A percentile compares a stretch with the other conserved stretches of the same genome.
These are phyloP conservation scores for Tolmerus cingulatus DNA, from an alignment of 2,888 invertebrate species.

Conservation along the genomic window DNA sequence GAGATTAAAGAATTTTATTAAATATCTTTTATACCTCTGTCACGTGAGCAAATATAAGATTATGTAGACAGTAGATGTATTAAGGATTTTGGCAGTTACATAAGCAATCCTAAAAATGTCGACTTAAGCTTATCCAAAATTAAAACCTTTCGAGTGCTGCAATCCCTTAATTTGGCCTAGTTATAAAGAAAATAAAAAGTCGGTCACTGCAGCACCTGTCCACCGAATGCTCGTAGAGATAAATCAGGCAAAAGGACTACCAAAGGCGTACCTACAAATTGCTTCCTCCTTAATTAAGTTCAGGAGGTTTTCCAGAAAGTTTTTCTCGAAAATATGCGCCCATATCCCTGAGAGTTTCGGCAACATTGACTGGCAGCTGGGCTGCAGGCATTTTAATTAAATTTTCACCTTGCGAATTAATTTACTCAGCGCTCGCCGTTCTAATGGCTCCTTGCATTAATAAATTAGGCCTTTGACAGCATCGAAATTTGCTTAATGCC, in stretches of 20 bases:
- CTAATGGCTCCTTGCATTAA: conserved; percentile 6
- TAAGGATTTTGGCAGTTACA: background rate
- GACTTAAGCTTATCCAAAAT: background rate
- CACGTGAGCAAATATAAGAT: background rate
- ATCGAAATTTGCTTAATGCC: conserved; percentile 30
- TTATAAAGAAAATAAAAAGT: background rate
- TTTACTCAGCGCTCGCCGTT: background rate
- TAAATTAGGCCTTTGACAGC: conserved; percentile 27
- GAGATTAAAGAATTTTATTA: background rate
- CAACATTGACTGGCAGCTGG: background rate
- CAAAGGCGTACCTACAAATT: background rate
- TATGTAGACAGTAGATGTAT: background rate
- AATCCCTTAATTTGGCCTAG: background rate
- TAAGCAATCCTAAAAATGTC: background rate
- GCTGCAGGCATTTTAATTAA: conserved; percentile 15
- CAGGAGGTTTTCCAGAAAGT: background rate
- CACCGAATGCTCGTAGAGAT: background rate
- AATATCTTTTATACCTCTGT: background rate
- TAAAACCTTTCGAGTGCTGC: background rate
- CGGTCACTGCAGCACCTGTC: background rate
- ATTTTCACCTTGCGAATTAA: conserved; percentile 17
- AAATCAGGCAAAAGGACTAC: background rate
- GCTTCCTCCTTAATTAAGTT: conserved; percentile 6
- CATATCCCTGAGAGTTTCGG: background rate
- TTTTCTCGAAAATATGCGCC: background rate